Conservation (phyloP, 2,113 vertebrate genomes). For the Salminus brasiliensis region DNA sequence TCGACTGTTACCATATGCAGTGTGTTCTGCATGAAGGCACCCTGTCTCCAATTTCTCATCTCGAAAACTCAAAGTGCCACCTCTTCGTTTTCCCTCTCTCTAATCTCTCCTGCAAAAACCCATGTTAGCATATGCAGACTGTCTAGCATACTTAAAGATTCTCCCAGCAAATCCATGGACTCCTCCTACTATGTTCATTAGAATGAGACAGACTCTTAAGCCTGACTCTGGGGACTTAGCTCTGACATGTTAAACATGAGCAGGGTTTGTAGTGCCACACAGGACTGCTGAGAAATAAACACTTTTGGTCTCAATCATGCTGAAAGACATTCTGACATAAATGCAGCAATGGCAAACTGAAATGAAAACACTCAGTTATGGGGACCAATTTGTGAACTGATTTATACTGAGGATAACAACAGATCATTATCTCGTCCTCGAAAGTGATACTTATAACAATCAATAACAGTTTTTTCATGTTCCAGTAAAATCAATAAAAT, state of each 20-base stretch:
- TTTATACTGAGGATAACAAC: too few relatives aligned
- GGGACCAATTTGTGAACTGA: too few relatives aligned
- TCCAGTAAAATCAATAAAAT: too few relatives aligned
- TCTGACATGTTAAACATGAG: neutral
- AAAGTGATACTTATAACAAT: too few relatives aligned
- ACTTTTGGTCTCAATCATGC: neutral
- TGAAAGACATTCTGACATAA: neutral
- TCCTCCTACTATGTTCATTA: neutral
- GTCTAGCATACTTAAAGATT: neutral
- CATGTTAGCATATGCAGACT: neutral
- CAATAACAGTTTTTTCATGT: too few relatives aligned
- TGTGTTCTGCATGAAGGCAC: neutral
- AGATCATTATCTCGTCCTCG: too few relatives aligned
- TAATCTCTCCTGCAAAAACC: neutral
- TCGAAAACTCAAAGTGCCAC: neutral
- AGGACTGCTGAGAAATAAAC: neutral
- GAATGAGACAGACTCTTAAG: neutral
- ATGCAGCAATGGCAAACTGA: neutral
- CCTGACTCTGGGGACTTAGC: neutral
- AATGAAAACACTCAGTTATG: neutral
- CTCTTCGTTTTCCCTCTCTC: neutral
- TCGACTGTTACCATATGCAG: neutral
- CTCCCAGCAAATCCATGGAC: conserved; percentile 9
- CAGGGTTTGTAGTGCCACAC: neutral
- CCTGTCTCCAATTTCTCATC: neutral